A percentile compares a stretch with the other conserved stretches of the same genome.
Evolutionary conservation across 1,140 invertebrate genomes (phyloP).

Genomic region (Andrena cerasifolii): DNA sequence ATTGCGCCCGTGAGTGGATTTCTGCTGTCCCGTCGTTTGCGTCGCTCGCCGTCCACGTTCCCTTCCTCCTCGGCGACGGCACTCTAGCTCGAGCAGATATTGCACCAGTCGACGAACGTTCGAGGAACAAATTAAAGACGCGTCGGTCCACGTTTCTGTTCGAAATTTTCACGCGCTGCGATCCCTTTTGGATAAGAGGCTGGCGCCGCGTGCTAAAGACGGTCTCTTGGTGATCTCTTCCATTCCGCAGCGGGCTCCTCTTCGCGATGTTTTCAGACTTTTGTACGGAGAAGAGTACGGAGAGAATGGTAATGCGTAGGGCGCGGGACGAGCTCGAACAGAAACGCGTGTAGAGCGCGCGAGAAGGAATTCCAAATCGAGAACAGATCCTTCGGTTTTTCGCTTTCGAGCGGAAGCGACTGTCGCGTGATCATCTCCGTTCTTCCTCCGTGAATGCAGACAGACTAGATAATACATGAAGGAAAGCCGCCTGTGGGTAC

Average conservation of each 20-base stretch:
- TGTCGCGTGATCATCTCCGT: constrained; percentile 20
- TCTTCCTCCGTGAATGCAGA: constrained; percentile 27
- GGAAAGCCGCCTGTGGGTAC: constrained; percentile 27
- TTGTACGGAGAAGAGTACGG: too few relatives aligned
- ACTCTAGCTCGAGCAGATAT: neutral
- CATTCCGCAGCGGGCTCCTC: too few relatives aligned
- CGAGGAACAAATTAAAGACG: constrained; percentile 14
- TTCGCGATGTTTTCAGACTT: too few relatives aligned
- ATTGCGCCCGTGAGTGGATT: constrained; percentile 31
- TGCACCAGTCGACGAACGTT: neutral
- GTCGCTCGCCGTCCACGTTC: neutral
- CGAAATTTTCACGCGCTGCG: neutral
- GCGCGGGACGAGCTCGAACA: constrained; percentile 2
- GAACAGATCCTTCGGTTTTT: neutral
- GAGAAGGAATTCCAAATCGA: neutral
- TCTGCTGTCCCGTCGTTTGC: constrained; percentile 37
- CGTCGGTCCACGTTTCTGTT: neutral
- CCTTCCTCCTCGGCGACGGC: neutral
- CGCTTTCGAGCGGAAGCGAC: neutral
- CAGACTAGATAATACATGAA: constrained; percentile 52
- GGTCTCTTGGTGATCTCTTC: too few relatives aligned
- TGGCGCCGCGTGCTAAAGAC: too few relatives aligned
- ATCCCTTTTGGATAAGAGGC: too few relatives aligned
- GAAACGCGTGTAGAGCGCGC: neutral
- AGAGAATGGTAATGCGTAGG: neutral